Evolutionary conservation across 2,113 vertebrate genomes (phyloP), one percentile per base, ranked within the genome.

Genomic region (Antechinus flavipes): DNA sequence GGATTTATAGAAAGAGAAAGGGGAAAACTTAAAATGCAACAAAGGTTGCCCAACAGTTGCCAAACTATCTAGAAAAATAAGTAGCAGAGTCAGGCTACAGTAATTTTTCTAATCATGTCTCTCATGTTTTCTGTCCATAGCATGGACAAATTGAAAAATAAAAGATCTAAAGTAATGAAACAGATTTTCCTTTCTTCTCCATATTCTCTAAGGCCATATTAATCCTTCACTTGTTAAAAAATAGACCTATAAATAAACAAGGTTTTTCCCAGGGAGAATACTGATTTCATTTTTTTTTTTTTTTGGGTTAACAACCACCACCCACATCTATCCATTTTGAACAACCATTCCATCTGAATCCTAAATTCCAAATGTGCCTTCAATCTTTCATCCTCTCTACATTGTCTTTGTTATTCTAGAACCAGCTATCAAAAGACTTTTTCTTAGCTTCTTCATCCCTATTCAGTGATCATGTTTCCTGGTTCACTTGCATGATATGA

Each of bases 401-500:
- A 84, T 84, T n/a, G 14, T 42, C 7, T 42, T 42, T 42, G n/a
- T 23, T 84, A 91, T 25, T 3, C 84, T 68, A 2, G 1, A 5
- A n/a, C 54, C 91, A 0, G 26, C 46, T 91, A 50, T 35, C n/a
- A 56, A 46, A 49, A 92, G 35, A 84, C 68, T 84, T 92, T 89
- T n/a, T 90, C 76, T 90, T 19, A 52, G 94, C 89, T 93, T 90
- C 50, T 90, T 91, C 50, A 50, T 95, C 96, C 90, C 14, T 52
- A 91, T n/a, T 91, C 91, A 91, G 49, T 54, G 90, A 96, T 4
- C 3, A 68, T 35, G 19, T 42, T 76, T 42, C 94, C 58, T 0
- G 1, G 54, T 96, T 98, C 96, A 91, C 95, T 91, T 11, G 49
- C 10, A 30, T 56, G 50, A 46, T 35, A 95, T n/a, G 49, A 92